phyloP scores from a whole-genome alignment of 2,888 invertebrate species.

The Drosophila diplacantha region DNA sequence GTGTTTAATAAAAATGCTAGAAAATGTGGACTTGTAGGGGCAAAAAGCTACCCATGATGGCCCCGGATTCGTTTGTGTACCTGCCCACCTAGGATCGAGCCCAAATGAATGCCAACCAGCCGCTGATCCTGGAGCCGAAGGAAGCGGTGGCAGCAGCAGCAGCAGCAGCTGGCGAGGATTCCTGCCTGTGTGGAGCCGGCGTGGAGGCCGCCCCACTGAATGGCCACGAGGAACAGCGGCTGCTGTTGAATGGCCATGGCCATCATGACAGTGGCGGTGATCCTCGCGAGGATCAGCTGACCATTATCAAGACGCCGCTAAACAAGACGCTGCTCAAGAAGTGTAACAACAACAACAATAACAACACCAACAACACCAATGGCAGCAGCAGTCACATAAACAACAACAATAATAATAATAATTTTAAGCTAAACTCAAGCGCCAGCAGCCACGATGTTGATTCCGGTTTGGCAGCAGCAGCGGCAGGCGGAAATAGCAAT shows the following conservation, averaged over 20 bases:
- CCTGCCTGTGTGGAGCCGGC: conserved; percentile 5
- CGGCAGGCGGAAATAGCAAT: conserved; percentile 64
- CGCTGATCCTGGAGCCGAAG: conserved; percentile 58
- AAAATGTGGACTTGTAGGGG: conserved; percentile 17
- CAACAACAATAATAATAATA: conserved; percentile 6
- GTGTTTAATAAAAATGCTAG: conserved; percentile 6
- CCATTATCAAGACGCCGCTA: conserved; percentile 69
- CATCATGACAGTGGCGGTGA: neutral
- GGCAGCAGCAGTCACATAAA: conserved; percentile 16
- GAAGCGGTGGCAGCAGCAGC: conserved; percentile 43
- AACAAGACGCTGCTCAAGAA: conserved; percentile 70
- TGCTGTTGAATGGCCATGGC: conserved; percentile 31
- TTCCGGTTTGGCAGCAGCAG: conserved; percentile 61
- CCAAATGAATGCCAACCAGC: conserved; percentile 43
- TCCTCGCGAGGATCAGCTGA: conserved; percentile 27
- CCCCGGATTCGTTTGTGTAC: conserved; percentile 20
- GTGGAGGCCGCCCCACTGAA: conserved; percentile 20
- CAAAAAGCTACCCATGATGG: conserved; percentile 17
- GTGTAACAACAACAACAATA: conserved; percentile 53
- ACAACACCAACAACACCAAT: conserved; percentile 28
- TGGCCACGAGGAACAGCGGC: conserved; percentile 49
- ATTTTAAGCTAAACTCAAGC: conserved; percentile 10
- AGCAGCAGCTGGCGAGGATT: conserved; percentile 20
- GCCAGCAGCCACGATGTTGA: conserved; percentile 31
- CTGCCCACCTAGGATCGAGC: conserved; percentile 26